Base-by-base conservation (phyloP, 2,888 invertebrate species). In the Notocelia uddmanniana region DNA sequence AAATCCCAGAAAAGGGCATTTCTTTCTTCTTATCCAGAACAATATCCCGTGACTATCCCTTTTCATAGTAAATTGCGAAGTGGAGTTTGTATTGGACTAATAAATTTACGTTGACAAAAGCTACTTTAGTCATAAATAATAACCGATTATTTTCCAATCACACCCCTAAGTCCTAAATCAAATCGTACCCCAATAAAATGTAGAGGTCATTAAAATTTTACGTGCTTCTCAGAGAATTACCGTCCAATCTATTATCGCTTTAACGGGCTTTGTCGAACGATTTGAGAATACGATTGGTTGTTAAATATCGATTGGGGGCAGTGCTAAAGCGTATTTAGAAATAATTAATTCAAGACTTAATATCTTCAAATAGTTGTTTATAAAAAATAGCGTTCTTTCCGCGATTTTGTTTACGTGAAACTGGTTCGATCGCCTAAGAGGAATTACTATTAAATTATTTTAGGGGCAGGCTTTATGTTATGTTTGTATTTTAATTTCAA, bases 141-240 rank as follows among this genome's bases (percentile, higher is more conserved):
- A 64, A 63, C 26, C 18, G 59, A 54, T 52, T 59, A 59, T 50
- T 31, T 66, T 26, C 11, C n/a, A 64, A 48, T 64, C n/a, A 41
- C 23, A 59, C 8, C 41, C 18, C 23, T 21, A 23, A 55, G 21
- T 21, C 68, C 71, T 73, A 73, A 73, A 69, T 68, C 66, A 69
- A 63, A 63, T 41, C 18, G 58, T 15, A 50, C 31, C 45, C 26
- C 68, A 73, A 73, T 76, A 74, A 77, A 76, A 74, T 76, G 76
- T 77, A 55, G 74, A 26, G 63, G 58, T 73, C 74, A 75, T 77
- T 77, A 77, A 77, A 75, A 76, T 76, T 77, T 77, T 77, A 77
- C 77, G 77, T 74, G 74, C 76, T 60, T 59, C 74, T 71, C 74
- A 69, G 68, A 63, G 74, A 69, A 69, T 69, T 64, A 59, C 66